Evolutionary conservation across 1,140 invertebrate species (phyloP).

Genomic region (Drosophila simulans): DNA sequence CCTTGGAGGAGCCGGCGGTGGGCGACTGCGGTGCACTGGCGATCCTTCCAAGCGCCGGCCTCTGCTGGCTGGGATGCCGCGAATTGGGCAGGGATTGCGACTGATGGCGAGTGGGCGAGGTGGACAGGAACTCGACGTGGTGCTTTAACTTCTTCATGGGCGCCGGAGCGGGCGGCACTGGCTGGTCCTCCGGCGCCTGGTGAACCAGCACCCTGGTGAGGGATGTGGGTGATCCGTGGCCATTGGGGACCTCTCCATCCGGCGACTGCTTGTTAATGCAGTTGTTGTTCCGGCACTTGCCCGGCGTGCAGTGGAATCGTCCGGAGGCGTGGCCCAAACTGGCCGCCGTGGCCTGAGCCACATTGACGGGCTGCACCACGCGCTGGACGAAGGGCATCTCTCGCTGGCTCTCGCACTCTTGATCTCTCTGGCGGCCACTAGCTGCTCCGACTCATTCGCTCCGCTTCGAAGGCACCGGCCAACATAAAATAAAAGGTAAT

Average conservation of each 20-base stretch:
- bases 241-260: slow-evolving; percentile 16
- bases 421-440: slow-evolving; percentile 39
- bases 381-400: slow-evolving; percentile 91
- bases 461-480: slow-evolving; percentile 14
- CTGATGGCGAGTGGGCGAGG: slow-evolving; percentile 51
- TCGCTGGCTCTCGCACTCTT: slow-evolving; percentile 36
- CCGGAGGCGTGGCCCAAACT: slow-evolving; percentile 83
- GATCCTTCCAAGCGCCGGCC: slow-evolving; percentile 38
- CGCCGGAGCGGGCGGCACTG: slow-evolving; percentile 60
- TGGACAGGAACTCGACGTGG: slow-evolving; percentile 77
- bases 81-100: slow-evolving; percentile 74
- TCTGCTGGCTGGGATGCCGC: slow-evolving; percentile 68
- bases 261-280: slow-evolving; percentile 73
- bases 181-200: slow-evolving; percentile 42
- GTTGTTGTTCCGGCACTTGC: slow-evolving; percentile 83
- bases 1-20: slow-evolving; percentile 53
- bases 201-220: slow-evolving; percentile 53
- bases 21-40: slow-evolving; percentile 69
- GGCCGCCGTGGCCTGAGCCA: slow-evolving; percentile 87
- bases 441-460: slow-evolving; percentile 44
- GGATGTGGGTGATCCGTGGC: slow-evolving; percentile 35
- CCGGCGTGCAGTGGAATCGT: slow-evolving; percentile 73
- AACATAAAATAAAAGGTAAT: slow-evolving; percentile 23
- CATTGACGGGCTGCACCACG: slow-evolving; percentile 88
- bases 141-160: slow-evolving; percentile 80